Evolutionary conservation across 2,888 invertebrate species (phyloP), one percentile per base, ranked within the genome.

Genomic region (Apantesis nais): DNA sequence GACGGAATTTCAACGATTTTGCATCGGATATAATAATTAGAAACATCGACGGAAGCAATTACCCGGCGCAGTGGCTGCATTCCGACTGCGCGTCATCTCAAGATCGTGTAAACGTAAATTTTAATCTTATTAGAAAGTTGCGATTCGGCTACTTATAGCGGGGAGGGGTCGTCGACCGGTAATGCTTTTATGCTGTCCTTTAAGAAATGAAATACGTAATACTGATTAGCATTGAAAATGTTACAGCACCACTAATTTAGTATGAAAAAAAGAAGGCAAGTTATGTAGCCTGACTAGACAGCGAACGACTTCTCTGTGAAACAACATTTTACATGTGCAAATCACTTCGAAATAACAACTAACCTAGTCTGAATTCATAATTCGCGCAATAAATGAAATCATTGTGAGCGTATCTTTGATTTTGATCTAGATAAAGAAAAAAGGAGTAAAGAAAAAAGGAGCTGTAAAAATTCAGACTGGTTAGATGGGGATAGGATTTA

Each of bases 111-210:
- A 62, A 67, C 67, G 84, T 85, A 83, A 88, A 29, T 88, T 83
- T 87, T 89, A 90, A 89, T 91, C 87, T 89, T 87, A 90, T 92
- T 94, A 94, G 94, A 94, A 95, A 94, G 94, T 93, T 83, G 84
- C 88, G 89, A 90, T 93, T 93, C 88, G 90, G 88, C 86, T 80
- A 77, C 41, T 76, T 85, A 19, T 52, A 62, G 72, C 67, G 71
- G 75, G 73, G 68, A 63, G 65, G 81, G 92, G 89, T 85, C 92
- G 86, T 85, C 86, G 93, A 90, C 92, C 92, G 88, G 83, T 88
- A 86, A 89, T 88, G 85, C 87, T 89, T 85, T 85, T 78, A 85
- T 82, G 85, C 87, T 88, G 88, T 92, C 90, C 90, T 91, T 89
- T 85, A 89, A 88, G 89, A 48, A 85, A 83, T 82, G 77, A 67